Conservation (phyloP, 2,888 invertebrate species). For the Mythimna vitellina region DNA sequence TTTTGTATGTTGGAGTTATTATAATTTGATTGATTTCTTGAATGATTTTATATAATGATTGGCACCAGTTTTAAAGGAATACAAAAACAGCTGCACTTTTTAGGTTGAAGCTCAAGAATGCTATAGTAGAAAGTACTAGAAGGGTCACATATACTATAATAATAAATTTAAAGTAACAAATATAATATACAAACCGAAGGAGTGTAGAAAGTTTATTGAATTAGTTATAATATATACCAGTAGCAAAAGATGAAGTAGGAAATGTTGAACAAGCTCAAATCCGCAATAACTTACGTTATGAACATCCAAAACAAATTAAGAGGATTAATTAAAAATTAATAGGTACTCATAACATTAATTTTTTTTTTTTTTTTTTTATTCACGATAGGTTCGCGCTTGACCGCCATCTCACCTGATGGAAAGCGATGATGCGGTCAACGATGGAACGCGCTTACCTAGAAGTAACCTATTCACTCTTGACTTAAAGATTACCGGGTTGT, state of each 20-base stretch:
- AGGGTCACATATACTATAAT: neutral
- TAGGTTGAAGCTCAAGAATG: neutral
- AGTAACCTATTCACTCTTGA: too few species aligned
- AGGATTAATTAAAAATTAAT: conserved; percentile 55
- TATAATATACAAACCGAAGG: conserved; percentile 2
- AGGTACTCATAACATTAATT: conserved; percentile 45
- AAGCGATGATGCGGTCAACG: too few species aligned
- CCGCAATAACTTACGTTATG: conserved; percentile 23
- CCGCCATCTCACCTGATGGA: too few species aligned
- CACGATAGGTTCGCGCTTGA: too few species aligned
- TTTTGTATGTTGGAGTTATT: conserved; percentile 5
- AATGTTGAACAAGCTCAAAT: conserved; percentile 31
- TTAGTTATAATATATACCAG: conserved; percentile 6
- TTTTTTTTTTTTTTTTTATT: too few species aligned
- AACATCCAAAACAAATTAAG: conserved; percentile 47
- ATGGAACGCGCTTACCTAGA: too few species aligned
- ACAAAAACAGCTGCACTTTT: neutral
- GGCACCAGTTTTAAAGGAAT: neutral
- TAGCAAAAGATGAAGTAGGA: conserved; percentile 35
- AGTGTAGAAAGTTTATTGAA: conserved; percentile 3
- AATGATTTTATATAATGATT: conserved; percentile 10
- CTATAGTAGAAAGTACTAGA: conserved; percentile 4
- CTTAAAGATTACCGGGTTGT: too few species aligned
- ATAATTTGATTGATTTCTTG: conserved; percentile 8
- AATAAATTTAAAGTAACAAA: neutral